Base-by-base conservation (phyloP, 37 sponge, comb jelly and placozoan species). In the Haliclona indistincta region DNA sequence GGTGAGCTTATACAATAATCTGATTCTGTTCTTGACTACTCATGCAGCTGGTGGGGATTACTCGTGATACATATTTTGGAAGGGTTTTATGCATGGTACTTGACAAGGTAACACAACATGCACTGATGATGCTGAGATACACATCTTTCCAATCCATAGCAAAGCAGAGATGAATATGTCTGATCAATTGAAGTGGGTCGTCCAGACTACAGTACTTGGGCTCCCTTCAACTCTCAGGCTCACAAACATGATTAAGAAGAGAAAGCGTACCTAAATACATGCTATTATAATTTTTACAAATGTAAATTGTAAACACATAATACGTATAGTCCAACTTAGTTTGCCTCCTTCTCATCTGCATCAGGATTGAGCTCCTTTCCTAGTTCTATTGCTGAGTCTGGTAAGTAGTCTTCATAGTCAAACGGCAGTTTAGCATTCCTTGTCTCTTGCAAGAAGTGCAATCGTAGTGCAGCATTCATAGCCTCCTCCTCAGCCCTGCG, bases 401-500 rank as follows among this genome's bases (percentile, higher is more conserved):
- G 42, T 36, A 34, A 10, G 41, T 65, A 78, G 20, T 49, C 56
- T 15, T 89, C 83, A 33, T 69, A 40, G 43, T 82, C 83, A 43
- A 86, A 88, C 33, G 96, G 96, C 8, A 88, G 43, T 13, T 75
- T 33, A 3, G 45, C 79, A 1, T 43, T 37, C 1, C 74, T 43
- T 36, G 89, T 42, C 38, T 88, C 87, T 34, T 76, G 82, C 49
- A 66, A 19, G 49, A 89, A 89, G 41, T 89, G 78, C 17, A 76
- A 30, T 6, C 56, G 64, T 8, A 96, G 81, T 47, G 94, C 93
- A 39, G 93, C 79, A 13, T 36, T 15, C 56, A 79, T 70, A 4
- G 96, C 96, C 62, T 88, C 96, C 26, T 58, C 56, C 66, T 87
- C 87, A 5, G 96, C 96, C 15, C 90, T 54, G 61, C 82, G 68